Percentiles rank a stretch among this genome's conserved stretches.
These are phyloP conservation scores for Bombus soroeensis DNA, from an alignment of 1,140 invertebrate species.

Conservation along the genomic window DNA sequence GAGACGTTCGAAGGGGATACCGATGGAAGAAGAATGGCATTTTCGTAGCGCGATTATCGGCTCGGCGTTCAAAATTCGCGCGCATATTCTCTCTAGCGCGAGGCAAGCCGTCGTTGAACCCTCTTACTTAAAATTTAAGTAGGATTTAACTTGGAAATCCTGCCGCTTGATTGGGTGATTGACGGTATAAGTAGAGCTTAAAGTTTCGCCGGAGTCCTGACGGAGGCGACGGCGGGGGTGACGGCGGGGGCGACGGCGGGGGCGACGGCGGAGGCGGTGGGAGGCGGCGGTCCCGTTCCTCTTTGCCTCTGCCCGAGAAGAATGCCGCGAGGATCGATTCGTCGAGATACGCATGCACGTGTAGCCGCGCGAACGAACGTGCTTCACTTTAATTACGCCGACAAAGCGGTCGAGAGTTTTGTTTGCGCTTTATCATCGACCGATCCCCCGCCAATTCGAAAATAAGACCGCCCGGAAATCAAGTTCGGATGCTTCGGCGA, in stretches of 20 bases:
- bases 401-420: conserved; percentile 24
- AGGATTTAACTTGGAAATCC: conserved; percentile 60
- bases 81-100: conserved; percentile 7
- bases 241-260: neutral
- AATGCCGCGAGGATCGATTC: conserved; percentile 22
- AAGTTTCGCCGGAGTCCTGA: conserved; percentile 40
- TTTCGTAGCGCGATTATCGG: conserved; percentile 41
- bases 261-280: neutral
- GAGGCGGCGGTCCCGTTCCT: neutral
- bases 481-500: neutral
- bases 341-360: neutral
- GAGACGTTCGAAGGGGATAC: neutral
- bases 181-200: conserved; percentile 60
- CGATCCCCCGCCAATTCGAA: neutral
- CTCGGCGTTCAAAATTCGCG: conserved; percentile 17
- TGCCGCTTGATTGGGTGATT: conserved; percentile 58
- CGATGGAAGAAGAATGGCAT: conserved; percentile 29
- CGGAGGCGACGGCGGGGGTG: neutral
- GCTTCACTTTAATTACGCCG: conserved; percentile 10
- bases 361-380: neutral
- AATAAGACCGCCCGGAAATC: conserved; percentile 21
- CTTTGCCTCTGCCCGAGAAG: neutral
- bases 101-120: conserved; percentile 20
- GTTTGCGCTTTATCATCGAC: conserved; percentile 18
- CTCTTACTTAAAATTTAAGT: conserved; percentile 60